A percentile compares a stretch with the other conserved stretches of the same genome.
Conservation (phyloP, 2,888 invertebrate species). For the Bugulina stolonifera region DNA sequence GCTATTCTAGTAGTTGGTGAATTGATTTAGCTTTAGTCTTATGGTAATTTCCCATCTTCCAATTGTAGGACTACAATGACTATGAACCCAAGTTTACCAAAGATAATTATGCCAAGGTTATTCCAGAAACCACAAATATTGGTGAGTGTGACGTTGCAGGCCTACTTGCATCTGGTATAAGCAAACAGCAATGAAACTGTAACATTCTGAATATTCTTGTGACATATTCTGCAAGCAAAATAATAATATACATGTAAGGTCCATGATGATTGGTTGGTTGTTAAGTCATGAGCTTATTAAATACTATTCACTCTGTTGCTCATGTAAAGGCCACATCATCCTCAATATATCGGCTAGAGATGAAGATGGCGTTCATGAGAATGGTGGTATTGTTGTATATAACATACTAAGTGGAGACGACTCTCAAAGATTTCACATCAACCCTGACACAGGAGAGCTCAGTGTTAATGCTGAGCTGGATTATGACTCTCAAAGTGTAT, state of each 20-base stretch:
- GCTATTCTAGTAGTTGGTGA: too few species aligned
- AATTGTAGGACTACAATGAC: slow-evolving; percentile 23
- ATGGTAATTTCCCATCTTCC: too few species aligned
- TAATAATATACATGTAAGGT: too few species aligned
- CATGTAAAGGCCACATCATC: neutral
- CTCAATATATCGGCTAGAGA: neutral
- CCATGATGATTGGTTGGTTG: too few species aligned
- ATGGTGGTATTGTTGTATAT: neutral
- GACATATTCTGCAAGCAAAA: too few species aligned
- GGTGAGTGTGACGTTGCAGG: too few species aligned
- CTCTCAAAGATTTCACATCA: neutral
- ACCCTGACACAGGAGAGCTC: slow-evolving; percentile 6
- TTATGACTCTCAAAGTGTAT: neutral
- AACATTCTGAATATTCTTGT: too few species aligned
- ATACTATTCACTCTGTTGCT: too few species aligned
- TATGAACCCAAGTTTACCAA: neutral
- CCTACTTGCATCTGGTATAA: too few species aligned
- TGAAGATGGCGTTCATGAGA: neutral
- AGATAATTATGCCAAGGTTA: neutral
- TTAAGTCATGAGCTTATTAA: too few species aligned
- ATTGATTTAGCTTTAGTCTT: too few species aligned
- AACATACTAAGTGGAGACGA: slow-evolving; percentile 20
- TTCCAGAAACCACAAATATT: slow-evolving; percentile 12
- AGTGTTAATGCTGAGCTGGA: neutral
- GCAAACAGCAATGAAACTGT: too few species aligned